These are phyloP conservation scores for Artibeus lituratus DNA, from an alignment of 2,797 vertebrate species.

Conservation along the genomic window DNA sequence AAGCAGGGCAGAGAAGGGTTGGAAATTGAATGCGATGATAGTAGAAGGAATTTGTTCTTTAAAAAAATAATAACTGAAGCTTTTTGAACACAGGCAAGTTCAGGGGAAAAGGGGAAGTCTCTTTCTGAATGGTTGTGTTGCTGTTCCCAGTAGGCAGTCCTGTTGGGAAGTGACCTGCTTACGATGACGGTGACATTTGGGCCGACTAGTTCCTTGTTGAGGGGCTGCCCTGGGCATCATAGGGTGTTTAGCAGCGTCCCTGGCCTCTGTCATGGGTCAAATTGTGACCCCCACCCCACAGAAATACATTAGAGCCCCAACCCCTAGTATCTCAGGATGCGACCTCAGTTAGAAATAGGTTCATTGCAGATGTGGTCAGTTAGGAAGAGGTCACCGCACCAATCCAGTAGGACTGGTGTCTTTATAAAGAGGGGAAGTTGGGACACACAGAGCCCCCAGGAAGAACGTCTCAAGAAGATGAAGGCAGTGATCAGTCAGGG, in stretches of 20 bases:
- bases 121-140: neutral
- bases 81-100: neutral
- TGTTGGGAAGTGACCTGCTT: neutral
- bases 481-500: neutral
- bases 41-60: neutral
- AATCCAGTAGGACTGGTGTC: too few species aligned
- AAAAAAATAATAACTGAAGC: neutral
- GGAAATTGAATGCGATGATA: neutral
- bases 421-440: neutral
- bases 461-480: rapidly evolving
- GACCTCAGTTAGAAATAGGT: neutral
- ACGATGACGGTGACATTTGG: rapidly evolving
- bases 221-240: too few species aligned
- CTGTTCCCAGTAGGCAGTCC: neutral
- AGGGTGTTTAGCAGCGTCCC: neutral
- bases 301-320: neutral
- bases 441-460: neutral
- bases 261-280: neutral
- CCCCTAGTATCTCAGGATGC: neutral
- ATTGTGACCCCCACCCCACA: too few species aligned
- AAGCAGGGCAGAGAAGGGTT: neutral
- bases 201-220: neutral
- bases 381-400: neutral
- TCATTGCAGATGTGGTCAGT: neutral
- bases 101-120: neutral